Evolutionary conservation across 2,797 vertebrate species (phyloP).

Genomic region (Hydrocynus forskahlii): DNA sequence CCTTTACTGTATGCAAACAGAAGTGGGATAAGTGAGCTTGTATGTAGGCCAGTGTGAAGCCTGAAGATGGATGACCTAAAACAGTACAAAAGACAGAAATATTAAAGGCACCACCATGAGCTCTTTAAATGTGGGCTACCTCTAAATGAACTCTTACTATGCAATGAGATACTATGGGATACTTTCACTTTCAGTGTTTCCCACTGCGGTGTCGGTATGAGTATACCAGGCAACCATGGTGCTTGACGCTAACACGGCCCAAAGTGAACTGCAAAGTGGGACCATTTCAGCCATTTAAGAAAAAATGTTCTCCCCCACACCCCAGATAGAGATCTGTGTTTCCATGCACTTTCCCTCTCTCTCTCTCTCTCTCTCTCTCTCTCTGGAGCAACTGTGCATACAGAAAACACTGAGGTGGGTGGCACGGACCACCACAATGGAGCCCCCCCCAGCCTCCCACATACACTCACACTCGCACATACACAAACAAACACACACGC

Average conservation of each 20-base stretch:
- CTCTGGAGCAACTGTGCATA: background rate
- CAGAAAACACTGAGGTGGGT: background rate
- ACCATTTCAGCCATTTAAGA: constrained; percentile 32
- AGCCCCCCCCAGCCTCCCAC: background rate
- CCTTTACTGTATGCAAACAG: constrained; percentile 12
- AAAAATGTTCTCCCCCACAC: too few relatives aligned
- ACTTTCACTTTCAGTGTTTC: background rate
- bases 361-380: background rate
- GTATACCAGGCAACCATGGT: constrained; percentile 13
- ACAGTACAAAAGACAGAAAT: constrained; percentile 1
- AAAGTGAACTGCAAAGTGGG: constrained; percentile 10
- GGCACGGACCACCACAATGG: background rate
- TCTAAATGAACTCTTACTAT: background rate
- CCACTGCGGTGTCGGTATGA: background rate
- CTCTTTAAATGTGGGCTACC: background rate
- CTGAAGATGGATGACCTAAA: constrained; percentile 31
- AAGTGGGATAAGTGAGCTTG: constrained; percentile 22
- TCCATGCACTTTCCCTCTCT: constrained; percentile 13
- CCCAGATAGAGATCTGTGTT: constrained; percentile 14
- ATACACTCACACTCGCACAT: background rate
- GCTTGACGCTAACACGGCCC: background rate
- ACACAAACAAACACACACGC: constrained; percentile 11
- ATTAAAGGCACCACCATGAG: constrained; percentile 27
- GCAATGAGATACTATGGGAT: too few relatives aligned
- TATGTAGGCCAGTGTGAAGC: constrained; percentile 27